Base-by-base conservation (phyloP, 2,888 invertebrate species). In the Lasioglossum calceatum region DNA sequence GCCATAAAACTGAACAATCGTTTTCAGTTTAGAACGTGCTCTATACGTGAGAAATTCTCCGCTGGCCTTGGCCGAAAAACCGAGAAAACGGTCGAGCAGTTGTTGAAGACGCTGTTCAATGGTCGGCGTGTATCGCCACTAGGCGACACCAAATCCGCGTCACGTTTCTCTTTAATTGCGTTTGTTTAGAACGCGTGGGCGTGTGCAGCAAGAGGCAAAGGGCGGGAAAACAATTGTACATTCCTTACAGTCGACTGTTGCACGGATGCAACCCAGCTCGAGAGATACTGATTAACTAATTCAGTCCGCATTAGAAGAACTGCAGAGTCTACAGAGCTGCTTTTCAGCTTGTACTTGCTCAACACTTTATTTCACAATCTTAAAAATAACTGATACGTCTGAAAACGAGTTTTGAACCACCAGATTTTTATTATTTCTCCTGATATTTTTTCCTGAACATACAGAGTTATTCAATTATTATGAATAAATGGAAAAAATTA, bases 91-190 rank as follows among this genome's bases (percentile, higher is more conserved):
- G 36, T 8, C n/a, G 36, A 70, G 36, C n/a, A 42, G 42, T 58
- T 39, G 61, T 27, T 70, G 64, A 39, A n/a, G 61, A n/a, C 36
- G 44, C 54, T 54, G 67, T 39, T 27, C 61, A 67, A 82, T 82
- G 77, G 71, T 67, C 71, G 71, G 32, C 39, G 64, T 58, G 10
- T 81, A 70, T 61, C 75, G 64, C 32, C 27, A 47, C 5, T 19
- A 47, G 27, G 16, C 39, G 81, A 54, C 87, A 54, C 87, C 16
- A 36, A 67, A 83, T 73, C 81, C 77, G 61, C 79, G 77, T 89
- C 90, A 87, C 85, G 91, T 92, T 90, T 81, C 89, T 80, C 87
- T 90, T 92, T 91, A 92, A 93, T 92, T 89, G 87, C 89, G 72
- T 89, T 89, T 89, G 86, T 91, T 91, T 86, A 70, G 86, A 82